Evolutionary conservation across 2,797 vertebrate genomes (phyloP), one percentile per base, ranked within the genome.

Genomic region (Epinephelus awoara): DNA sequence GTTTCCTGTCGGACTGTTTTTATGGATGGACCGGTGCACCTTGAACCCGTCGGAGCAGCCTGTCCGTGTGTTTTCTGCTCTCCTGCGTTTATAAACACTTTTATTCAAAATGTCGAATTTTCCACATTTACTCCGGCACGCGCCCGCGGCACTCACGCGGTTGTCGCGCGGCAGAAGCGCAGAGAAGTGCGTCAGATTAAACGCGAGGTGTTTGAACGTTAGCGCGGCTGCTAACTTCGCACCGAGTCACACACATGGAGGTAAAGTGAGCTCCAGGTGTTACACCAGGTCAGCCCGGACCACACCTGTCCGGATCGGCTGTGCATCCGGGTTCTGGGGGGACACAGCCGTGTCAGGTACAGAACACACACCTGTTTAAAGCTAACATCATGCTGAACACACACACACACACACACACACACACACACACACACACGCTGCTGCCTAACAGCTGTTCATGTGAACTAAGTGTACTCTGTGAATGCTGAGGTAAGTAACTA

Each of bases 301-400:
- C 3, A 44, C 8, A 0, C 40, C 56, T 6, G 94, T 97, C 42
- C 93, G 96, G 62, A 89, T 97, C 69, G 96, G 96, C 71, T 96
- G 96, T 23, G 96, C 96, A 0, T 96, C 96, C 0, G 95, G 94
- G 9, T 97, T 96, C 90, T 96, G 96, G 96, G 96, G 96, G 8
- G 96, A 97, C 92, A 96, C 95, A 0, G 92, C 94, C 14, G 91
- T 90, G 0, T 91, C 97, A 92, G 97, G 96, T 97, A 92, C 49
- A 2, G 8, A 47, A 8, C 42, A 6, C 3, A 7, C 51, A 11
- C 46, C 46, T 47, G 46, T 5, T 15, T 6, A 17, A 4, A 8
- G 49, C 19, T 67, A 59, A 34, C 55, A 2, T 0, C 0, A 19
- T 27, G 55, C 56, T 62, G 56, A 38, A 47, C 15, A 34, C 29